Evolutionary conservation across 2,888 invertebrate genomes (phyloP), one percentile per base, ranked within the genome.

Genomic region (Caenorhabditis sp.): DNA sequence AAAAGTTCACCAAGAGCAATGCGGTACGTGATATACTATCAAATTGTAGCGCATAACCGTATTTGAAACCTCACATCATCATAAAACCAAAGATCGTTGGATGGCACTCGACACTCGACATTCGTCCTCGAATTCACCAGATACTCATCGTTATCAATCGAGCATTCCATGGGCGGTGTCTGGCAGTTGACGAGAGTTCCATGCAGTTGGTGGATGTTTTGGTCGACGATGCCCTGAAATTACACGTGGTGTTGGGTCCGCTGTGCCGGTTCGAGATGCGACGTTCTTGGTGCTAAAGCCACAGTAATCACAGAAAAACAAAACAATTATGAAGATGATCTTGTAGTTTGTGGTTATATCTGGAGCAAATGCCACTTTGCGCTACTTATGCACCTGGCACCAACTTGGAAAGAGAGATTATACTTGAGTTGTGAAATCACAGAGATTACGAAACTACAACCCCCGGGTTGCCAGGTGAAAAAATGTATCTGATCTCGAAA

Each of bases 141-240:
- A 15, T 51, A 68, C 20, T 74, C 74, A 28, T 68, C 61, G 0
- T 35, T 18, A 18, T 67, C 53, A 6, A 76, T 32, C 6, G 15
- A 67, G 44, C 76, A 76, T 13, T 76, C 61, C 76, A 76, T 76
- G 1, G 40, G 53, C 1, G 76, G 76, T 1, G 47, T 32, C 22
- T 76, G 51, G 6, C 76, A 76, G 18, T 76, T 61, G 40, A 53
- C 44, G n/a, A 76, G 76, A 20, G 20, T 13, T 47, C 76, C 76
- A 26, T 76, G 76, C 1, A 76, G 76, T 44, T 61, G 67, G 40
- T 76, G 76, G 28, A 44, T 20, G 3, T 55, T 65, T 22, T 67
- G 53, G 18, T 76, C 76, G 0, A 76, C 53, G 24, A 76, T 28
- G 18, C 76, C 76, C 76, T 76, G 61, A n/a, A 64, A 50, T 15